Conservation (phyloP, 2,888 invertebrate genomes). For the Tetramorium bicarinatum region DNA sequence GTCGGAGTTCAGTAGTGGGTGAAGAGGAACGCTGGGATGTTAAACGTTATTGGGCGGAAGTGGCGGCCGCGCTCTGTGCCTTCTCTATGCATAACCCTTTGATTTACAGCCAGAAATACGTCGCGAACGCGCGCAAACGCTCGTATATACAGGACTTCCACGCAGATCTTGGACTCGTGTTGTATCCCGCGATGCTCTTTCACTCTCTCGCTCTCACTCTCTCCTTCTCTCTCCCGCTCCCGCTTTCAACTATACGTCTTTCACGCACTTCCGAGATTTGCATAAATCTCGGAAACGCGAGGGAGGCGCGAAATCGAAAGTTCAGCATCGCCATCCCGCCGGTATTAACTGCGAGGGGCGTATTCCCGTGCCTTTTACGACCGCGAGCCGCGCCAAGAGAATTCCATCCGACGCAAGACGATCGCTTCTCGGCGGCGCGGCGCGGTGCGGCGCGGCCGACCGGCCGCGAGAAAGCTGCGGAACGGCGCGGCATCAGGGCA, state of each 20-base stretch:
- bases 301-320: constrained; percentile 83
- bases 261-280: constrained; percentile 78
- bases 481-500: constrained; percentile 38
- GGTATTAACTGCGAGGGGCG: constrained; percentile 62
- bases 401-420: constrained; percentile 43
- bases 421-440: constrained; percentile 52
- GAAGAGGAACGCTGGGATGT: constrained; percentile 65
- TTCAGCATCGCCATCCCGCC: constrained; percentile 72
- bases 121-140: constrained; percentile 46
- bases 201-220: neutral
- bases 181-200: neutral
- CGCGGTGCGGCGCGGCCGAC: neutral
- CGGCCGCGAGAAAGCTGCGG: constrained; percentile 22
- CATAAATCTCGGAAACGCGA: constrained; percentile 82
- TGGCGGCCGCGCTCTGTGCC: constrained; percentile 33
- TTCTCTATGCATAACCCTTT: constrained; percentile 79
- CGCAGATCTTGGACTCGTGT: neutral
- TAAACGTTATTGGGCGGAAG: constrained; percentile 70
- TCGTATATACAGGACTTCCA: constrained; percentile 61
- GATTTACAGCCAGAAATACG: constrained; percentile 83
- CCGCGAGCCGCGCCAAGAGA: constrained; percentile 47
- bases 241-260: constrained; percentile 35
- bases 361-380: constrained; percentile 68
- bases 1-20: constrained; percentile 67
- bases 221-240: constrained; percentile 5